Percentiles rank a stretch among this genome's conserved stretches.
Evolutionary conservation across 1,140 invertebrate species (phyloP).

Genomic region (Drosophila sproati): DNA sequence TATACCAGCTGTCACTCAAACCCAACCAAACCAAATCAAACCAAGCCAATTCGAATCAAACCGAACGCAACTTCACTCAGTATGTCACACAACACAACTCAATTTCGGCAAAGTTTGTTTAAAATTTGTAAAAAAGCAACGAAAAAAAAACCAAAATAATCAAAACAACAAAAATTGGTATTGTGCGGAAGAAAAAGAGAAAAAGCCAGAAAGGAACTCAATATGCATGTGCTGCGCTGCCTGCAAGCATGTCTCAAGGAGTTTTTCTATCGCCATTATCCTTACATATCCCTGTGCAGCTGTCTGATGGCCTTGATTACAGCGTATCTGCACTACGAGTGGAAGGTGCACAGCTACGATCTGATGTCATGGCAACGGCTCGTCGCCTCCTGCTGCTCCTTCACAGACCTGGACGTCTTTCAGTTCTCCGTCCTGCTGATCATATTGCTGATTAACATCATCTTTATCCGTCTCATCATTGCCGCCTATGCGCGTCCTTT

Average conservation of each 20-base stretch:
- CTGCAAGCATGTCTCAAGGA: constrained; percentile 48
- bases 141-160: constrained; percentile 7
- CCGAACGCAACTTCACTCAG: constrained; percentile 18
- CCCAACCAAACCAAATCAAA: not conserved
- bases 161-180: constrained; percentile 21
- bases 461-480: constrained; percentile 62
- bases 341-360: constrained; percentile 62
- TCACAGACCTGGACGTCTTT: constrained; percentile 58
- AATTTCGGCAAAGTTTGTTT: constrained; percentile 38
- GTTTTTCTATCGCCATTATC: constrained; percentile 66
- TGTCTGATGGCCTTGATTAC: constrained; percentile 51
- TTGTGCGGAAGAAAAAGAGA: not conserved
- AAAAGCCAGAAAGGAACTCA: not conserved
- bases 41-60: not conserved
- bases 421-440: constrained; percentile 61
- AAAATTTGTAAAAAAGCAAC: constrained; percentile 19
- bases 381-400: constrained; percentile 38
- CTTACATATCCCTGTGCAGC: constrained; percentile 57
- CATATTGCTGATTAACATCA: constrained; percentile 60
- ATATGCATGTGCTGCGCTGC: constrained; percentile 59
- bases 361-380: constrained; percentile 72
- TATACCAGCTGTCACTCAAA: constrained; percentile 9
- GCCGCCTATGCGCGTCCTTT: constrained; percentile 55
- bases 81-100: constrained; percentile 24
- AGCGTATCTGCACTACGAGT: constrained; percentile 74